phyloP scores from a whole-genome alignment of 2,888 invertebrate genomes.

The Plebejus argus region DNA sequence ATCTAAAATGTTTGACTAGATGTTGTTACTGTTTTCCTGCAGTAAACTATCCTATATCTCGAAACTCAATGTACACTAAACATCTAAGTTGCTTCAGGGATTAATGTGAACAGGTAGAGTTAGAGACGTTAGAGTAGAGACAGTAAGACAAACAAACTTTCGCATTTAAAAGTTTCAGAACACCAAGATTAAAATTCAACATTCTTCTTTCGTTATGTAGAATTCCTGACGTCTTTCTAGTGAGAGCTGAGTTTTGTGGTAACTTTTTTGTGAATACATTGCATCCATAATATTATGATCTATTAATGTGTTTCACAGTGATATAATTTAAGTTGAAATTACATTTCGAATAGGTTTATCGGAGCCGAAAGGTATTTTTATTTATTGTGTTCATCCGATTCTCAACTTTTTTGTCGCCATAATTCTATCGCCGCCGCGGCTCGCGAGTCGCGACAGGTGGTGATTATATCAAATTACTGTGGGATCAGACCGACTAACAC shows the following conservation, averaged over 20 bases:
- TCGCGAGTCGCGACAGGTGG: conserved; percentile 57
- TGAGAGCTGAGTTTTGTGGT: neutral
- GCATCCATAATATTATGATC: conserved; percentile 3
- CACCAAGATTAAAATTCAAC: neutral
- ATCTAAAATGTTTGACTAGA: neutral
- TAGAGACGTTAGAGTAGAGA: too few species aligned
- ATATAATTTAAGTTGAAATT: conserved; percentile 44
- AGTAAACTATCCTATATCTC: too few species aligned
- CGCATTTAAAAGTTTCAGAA: neutral
- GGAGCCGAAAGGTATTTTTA: conserved; percentile 56
- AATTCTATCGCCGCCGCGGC: conserved; percentile 55
- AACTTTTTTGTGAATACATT: neutral
- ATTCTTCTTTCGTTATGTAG: neutral
- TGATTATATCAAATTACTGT: conserved; percentile 63
- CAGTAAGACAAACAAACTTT: neutral
- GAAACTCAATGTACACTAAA: too few species aligned
- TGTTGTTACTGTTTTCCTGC: neutral
- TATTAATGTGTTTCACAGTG: neutral
- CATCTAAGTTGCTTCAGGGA: too few species aligned
- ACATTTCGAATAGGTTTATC: conserved; percentile 47
- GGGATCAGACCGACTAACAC: conserved; percentile 36
- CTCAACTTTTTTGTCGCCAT: conserved; percentile 54
- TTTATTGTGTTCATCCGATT: conserved; percentile 56
- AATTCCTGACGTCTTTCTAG: neutral
- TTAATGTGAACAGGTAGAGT: too few species aligned